Base-by-base conservation (phyloP, 2,888 invertebrate genomes). In the Antheraea yamamai region DNA sequence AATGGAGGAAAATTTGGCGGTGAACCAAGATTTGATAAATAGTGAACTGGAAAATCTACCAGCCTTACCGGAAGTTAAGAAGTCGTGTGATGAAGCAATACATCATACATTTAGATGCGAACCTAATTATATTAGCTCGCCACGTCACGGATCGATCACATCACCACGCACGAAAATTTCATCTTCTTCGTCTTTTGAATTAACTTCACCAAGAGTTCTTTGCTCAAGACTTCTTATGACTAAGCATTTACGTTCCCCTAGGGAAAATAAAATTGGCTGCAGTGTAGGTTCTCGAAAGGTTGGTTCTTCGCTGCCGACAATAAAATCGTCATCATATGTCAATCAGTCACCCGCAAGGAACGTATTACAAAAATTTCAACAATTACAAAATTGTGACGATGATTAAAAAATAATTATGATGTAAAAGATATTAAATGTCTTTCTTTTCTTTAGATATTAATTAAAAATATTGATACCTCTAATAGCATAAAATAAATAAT, bases 351-450 rank as follows among this genome's bases (percentile, higher is more conserved):
- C 90, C 0, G 92, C 86, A 1, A 89, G 90, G 58, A 91, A 85
- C 76, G 86, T 94, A 20, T 82, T 94, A 47, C 84, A 89, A 75
- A 93, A 87, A 80, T 94, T 94, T 78, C 81, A 85, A 35, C 82
- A 89, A 61, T 81, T 93, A 0, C 88, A 88, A 80, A 81, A 78
- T 51, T 20, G 18, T 30, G 83, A 88, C 16, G 90, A 92, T 77
- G 77, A 75, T 20, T 74, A 68, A 20, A 58, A n/a, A 16, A 16
- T 1, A 55, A 55, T 20, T 16, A 18, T 47, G 12, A 1, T 47
- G 4, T 47, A 47, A 12, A 12, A 47, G 1, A 47, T 47, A 47
- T 47, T 39, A 7, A 39, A 8, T 39, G 6, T 39, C 10, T 39
- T 39, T 4, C 39, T 39, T 39, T 39, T 39, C 39, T 39, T 4